These are phyloP conservation scores for Tachysurus vachellii DNA, from an alignment of 2,113 vertebrate genomes.

Conservation along the genomic window DNA sequence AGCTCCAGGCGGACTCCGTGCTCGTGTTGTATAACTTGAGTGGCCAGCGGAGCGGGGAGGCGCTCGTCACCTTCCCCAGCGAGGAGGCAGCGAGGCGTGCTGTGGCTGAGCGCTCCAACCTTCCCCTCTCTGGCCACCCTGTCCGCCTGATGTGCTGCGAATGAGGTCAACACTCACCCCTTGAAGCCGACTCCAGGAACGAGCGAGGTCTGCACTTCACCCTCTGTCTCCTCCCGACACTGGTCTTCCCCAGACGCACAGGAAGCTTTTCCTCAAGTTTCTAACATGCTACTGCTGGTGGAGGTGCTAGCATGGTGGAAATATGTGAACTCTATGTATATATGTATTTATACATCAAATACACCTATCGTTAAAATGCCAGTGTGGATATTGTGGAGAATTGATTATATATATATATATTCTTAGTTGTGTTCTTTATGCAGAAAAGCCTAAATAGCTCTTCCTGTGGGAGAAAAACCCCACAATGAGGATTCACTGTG, in stretches of 20 bases:
- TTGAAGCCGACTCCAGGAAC: slow-evolving; percentile 15
- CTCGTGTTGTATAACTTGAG: slow-evolving; percentile 86
- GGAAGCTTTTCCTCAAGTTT: slow-evolving; percentile 13
- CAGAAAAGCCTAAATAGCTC: not conserved
- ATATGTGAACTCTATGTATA: slow-evolving; percentile 37
- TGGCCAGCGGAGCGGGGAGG: slow-evolving; percentile 88
- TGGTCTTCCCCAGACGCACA: not conserved
- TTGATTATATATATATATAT: not conserved
- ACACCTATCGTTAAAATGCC: slow-evolving; percentile 28
- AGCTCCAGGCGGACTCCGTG: slow-evolving; percentile 85
- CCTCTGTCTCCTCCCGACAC: slow-evolving; percentile 15
- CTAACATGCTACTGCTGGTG: slow-evolving; percentile 24
- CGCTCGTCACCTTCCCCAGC: slow-evolving; percentile 84
- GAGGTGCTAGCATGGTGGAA: slow-evolving; percentile 36
- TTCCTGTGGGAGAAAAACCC: slow-evolving; percentile 24
- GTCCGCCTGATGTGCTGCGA: slow-evolving; percentile 79
- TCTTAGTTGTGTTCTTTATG: slow-evolving; percentile 15
- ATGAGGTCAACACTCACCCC: slow-evolving; percentile 57
- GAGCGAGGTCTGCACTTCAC: slow-evolving; percentile 45
- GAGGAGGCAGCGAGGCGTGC: slow-evolving; percentile 81
- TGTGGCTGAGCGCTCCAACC: slow-evolving; percentile 78
- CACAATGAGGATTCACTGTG: slow-evolving; percentile 1
- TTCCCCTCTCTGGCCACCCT: slow-evolving; percentile 75
- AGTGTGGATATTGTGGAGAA: slow-evolving; percentile 9
- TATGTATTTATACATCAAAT: slow-evolving; percentile 37